Percentiles rank a stretch among this genome's conserved stretches.
These are phyloP conservation scores for Phenganax stokvisi DNA, from an alignment of 92 coral and sea anemone species.

Conservation along the genomic window DNA sequence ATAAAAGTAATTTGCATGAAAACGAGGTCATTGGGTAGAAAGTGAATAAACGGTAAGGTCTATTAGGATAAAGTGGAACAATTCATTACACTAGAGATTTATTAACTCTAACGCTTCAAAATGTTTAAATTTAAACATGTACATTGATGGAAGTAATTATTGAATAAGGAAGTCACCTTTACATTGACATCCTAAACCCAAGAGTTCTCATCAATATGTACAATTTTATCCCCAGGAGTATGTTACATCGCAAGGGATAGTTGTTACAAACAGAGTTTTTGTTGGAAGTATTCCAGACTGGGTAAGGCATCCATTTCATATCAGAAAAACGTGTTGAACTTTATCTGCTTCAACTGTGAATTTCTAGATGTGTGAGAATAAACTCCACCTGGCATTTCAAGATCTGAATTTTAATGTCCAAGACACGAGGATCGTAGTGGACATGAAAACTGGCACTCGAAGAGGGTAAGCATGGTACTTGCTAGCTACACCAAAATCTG, in stretches of 20 bases:
- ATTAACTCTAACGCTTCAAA: too few species aligned
- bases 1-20: too few species aligned
- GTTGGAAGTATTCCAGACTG: conserved; percentile 37
- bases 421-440: conserved; percentile 28
- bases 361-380: conserved; percentile 23
- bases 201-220: neutral
- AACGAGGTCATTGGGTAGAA: too few species aligned
- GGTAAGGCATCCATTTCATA: neutral
- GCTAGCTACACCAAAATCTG: neutral
- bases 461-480: neutral
- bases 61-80: too few species aligned
- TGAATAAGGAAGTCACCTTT: too few species aligned
- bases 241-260: conserved; percentile 22
- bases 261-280: conserved; percentile 37
- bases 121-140: too few species aligned
- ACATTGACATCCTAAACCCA: too few species aligned
- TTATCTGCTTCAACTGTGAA: neutral
- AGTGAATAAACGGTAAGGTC: too few species aligned
- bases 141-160: too few species aligned
- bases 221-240: conserved; percentile 11
- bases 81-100: too few species aligned
- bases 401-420: conserved; percentile 17
- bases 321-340: neutral
- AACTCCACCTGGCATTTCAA: conserved; percentile 29
- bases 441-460: conserved; percentile 20